These are phyloP conservation scores for Galerucella pusilla DNA, from an alignment of 2,888 invertebrate species.

Conservation along the genomic window DNA sequence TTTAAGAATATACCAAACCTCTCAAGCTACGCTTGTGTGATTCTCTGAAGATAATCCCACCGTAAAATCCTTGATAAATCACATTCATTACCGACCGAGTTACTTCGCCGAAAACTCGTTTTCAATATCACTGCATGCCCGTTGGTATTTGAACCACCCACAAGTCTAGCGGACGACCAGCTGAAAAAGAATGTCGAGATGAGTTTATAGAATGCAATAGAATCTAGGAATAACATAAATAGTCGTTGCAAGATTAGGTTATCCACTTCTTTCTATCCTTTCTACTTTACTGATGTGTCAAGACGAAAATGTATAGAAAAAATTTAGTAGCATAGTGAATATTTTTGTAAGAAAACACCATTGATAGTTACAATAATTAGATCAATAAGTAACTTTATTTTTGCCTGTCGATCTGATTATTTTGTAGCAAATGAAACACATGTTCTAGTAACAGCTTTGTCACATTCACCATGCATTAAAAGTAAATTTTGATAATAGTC, in stretches of 20 bases:
- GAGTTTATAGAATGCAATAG: constrained; percentile 9
- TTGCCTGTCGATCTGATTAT: too few relatives aligned
- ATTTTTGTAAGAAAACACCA: too few relatives aligned
- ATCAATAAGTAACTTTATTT: too few relatives aligned
- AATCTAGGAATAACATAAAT: background rate
- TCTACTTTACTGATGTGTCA: too few relatives aligned
- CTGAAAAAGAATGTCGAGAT: constrained; percentile 13
- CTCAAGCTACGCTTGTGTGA: background rate
- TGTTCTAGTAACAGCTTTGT: too few relatives aligned
- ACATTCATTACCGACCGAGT: constrained; percentile 29
- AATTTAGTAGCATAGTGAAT: too few relatives aligned
- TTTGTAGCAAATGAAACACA: too few relatives aligned
- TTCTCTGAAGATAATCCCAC: constrained; percentile 26
- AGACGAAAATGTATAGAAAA: too few relatives aligned
- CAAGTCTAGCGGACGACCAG: constrained; percentile 16
- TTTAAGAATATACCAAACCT: background rate
- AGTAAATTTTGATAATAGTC: too few relatives aligned
- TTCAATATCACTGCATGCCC: constrained; percentile 28
- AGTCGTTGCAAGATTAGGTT: background rate
- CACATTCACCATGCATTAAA: too few relatives aligned
- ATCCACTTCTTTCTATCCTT: too few relatives aligned
- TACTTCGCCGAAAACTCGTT: constrained; percentile 30
- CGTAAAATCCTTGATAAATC: constrained; percentile 31
- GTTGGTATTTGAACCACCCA: constrained; percentile 28
- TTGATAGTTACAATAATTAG: too few relatives aligned